Base-by-base conservation (phyloP, 2,113 vertebrate genomes). In the Drymodes brunneopygia region DNA sequence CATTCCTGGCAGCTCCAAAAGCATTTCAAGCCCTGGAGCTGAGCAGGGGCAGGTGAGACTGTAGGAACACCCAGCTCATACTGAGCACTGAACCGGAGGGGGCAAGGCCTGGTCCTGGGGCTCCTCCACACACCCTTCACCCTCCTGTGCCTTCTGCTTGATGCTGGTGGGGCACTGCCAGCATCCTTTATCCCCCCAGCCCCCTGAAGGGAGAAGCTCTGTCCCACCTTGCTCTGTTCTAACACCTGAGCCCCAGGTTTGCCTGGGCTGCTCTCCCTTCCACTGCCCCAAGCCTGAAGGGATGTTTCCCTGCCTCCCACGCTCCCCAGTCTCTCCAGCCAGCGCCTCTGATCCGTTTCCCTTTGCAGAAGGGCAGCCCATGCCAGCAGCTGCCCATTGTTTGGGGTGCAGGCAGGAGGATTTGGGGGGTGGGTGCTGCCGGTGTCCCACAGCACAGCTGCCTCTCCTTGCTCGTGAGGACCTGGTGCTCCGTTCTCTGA, bases 61-160 rank as follows among this genome's bases (percentile, higher is more conserved):
- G 0, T 29, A 57, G 74, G 47, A 85, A 31, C 40, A 62, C 15
- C 58, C 47, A 65, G 3, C 51, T 85, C 60, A 3, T 64, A 66
- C 35, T 36, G 60, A 75, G 70, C 54, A 6, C 50, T 70, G 57
- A 80, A 35, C 1, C 33, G 71, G 84, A 85, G 54, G 17, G 65
- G 62, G 11, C 44, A 67, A 40, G 44, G 28, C 64, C 92, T 73
- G 73, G n/a, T 48, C 42, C 92, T 77, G 11, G 56, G 61, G 65
- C 72, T 89, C 57, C 75, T 81, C 47, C 73, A 4, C 0, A 0
- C 40, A 58, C n/a, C 64, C 81, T 81, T 89, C 31, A 87, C 50
- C 74, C 78, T 82, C 73, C 94, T 87, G 91, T 95, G 93, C 94
- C 95, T 96, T 95, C 92, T 87, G 87, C 73, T 88, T 2, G 1